phyloP scores from a whole-genome alignment of 37 sponge, comb jelly and placozoan genomes.

The Bolinopsis microptera region DNA sequence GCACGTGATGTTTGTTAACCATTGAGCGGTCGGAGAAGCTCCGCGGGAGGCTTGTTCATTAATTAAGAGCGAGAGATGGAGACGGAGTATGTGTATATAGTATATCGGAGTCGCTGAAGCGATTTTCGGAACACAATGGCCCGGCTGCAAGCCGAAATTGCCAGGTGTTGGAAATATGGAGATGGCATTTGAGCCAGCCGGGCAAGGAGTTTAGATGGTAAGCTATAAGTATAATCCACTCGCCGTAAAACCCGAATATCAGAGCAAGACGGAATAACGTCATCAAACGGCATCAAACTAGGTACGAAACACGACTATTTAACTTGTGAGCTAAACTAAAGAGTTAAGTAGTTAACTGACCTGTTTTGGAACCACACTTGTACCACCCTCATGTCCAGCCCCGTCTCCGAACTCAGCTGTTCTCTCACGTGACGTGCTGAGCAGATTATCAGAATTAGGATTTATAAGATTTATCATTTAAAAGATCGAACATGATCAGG shows the following conservation, averaged over 20 bases:
- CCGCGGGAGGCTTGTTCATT: conserved; percentile 7
- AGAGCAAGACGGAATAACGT: too few relatives aligned
- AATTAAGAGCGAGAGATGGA: neutral
- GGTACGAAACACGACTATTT: too few relatives aligned
- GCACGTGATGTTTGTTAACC: neutral
- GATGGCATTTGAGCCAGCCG: too few relatives aligned
- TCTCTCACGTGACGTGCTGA: conserved; percentile 51
- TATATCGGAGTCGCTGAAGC: neutral
- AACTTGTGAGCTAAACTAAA: too few relatives aligned
- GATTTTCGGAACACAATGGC: neutral
- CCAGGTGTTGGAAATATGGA: too few relatives aligned
- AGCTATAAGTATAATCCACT: too few relatives aligned
- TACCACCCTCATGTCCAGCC: conserved; percentile 70
- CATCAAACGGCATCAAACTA: too few relatives aligned
- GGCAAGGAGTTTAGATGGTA: too few relatives aligned
- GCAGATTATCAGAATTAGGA: neutral
- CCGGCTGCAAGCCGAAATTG: too few relatives aligned
- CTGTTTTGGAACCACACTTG: conserved; percentile 95
- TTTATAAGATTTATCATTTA: neutral
- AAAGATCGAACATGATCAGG: neutral
- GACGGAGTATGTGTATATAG: neutral
- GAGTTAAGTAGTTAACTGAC: too few relatives aligned
- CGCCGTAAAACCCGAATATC: too few relatives aligned
- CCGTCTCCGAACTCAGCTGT: conserved; percentile 24
- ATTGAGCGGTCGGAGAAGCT: neutral